Evolutionary conservation across 2,113 vertebrate species (phyloP), one percentile per base, ranked within the genome.

Genomic region (Diphyllodes magnificus): DNA sequence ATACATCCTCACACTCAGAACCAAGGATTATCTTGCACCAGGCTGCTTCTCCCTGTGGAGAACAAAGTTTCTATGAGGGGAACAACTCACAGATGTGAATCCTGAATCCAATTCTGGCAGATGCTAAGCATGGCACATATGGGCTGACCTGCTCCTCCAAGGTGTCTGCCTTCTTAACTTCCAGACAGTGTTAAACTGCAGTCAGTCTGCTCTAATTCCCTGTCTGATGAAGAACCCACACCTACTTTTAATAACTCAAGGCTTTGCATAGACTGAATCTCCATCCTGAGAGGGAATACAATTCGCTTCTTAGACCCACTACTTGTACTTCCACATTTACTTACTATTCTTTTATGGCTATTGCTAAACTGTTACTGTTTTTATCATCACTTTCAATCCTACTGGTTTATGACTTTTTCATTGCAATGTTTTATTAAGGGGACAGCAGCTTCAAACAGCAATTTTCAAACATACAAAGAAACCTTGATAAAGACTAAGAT

Each of bases 391-490:
- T 78, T 96, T 96, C 81, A 96, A 87, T 92, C 71, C 88, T 83
- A 75, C 76, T 64, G 72, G 76, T 93, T 96, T 94, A 96, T 45
- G 60, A 87, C 69, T 87, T 97, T 96, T 87, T 96, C 82, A 94
- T 70, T 82, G 79, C 19, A 44, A 42, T 59, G 86, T 84, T 95
- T 95, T 90, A 90, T 80, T 91, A 93, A 70, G 65, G 39, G 47
- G 73, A 95, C 42, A 73, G 66, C 69, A 70, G 63, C 86, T 82
- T 92, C 69, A 82, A 68, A 93, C 23, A 88, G 25, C 31, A 85
- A 88, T 96, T 97, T 97, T 94, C 68, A 96, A 90, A 82, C 83
- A 86, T 18, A 77, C 17, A 83, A 79, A 96, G 79, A 88, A 90
- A 64, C 49, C 13, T 3, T 60, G 51, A 93, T 69, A 86, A 92